Evolutionary conservation across 2,113 vertebrate genomes (phyloP), one percentile per base, ranked within the genome.

Genomic region (Microtus ochrogaster): DNA sequence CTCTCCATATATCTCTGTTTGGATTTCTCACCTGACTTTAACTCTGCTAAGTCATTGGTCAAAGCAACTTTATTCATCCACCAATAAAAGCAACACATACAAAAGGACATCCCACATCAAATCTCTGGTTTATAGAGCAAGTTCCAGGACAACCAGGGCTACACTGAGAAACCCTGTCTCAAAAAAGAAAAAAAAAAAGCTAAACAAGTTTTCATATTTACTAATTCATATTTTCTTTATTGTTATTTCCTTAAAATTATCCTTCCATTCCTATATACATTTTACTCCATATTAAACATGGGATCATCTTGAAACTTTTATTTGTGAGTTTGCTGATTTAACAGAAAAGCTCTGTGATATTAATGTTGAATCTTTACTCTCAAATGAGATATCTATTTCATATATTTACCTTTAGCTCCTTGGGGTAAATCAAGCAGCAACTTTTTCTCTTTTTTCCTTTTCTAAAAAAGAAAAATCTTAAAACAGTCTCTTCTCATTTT

Each of bases 291-390:
- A 26, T 41, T 89, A 81, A 73, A 58, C 28, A 26, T 63, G 17
- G 12, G 41, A 49, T 65, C 21, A 74, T 26, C 22, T 91, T 63
- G 49, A 19, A 65, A 74, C 26, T 82, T 84, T 24, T 44, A 41
- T n/a, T 63, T 87, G 21, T 90, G n/a, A 78, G 26, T 93, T 2
- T 85, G 49, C 74, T 92, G 49, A 72, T 58, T 91, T 92, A 90
- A 77, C 76, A 94, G 12, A 58, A 61, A 95, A 84, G 73, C 49
- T 3, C 1, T 83, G 10, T 58, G 7, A 36, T 92, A 73, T 77
- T 4, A 77, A 36, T 72, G 87, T 39, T 63, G 33, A 79, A 39
- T 66, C 52, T 78, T 94, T 73, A 85, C 4, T 1, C 63, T 91
- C 28, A 21, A 47, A 66, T 85, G 70, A 58, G 33, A 14, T 55